phyloP scores from a whole-genome alignment of 2,888 invertebrate genomes.

The Cheilosia soror region DNA sequence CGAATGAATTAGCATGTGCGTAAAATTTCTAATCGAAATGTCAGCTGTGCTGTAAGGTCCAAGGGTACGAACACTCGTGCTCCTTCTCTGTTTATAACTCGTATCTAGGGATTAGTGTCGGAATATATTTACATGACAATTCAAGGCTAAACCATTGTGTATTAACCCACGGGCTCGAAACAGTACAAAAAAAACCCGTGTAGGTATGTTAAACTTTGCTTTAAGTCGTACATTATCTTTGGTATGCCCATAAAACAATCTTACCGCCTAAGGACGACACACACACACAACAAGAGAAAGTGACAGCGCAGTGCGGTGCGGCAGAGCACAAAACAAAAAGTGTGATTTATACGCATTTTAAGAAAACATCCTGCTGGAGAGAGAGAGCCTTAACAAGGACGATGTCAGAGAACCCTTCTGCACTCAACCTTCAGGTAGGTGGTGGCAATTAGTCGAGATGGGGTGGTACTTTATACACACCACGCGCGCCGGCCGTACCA shows the following conservation, averaged over 20 bases:
- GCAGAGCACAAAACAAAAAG: slow-evolving; percentile 15
- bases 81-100: slow-evolving; percentile 11
- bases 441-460: slow-evolving; percentile 59
- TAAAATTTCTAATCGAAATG: slow-evolving; percentile 56
- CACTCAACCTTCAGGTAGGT: slow-evolving; percentile 53
- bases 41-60: slow-evolving; percentile 51
- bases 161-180: slow-evolving; percentile 32
- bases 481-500: slow-evolving; percentile 48
- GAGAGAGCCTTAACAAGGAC: slow-evolving; percentile 63
- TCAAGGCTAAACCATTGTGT: slow-evolving; percentile 61
- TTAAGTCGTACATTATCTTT: slow-evolving; percentile 61
- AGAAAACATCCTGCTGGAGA: slow-evolving; percentile 63
- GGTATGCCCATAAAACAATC: slow-evolving; percentile 58
- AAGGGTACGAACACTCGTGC: slow-evolving; percentile 8
- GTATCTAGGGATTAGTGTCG: slow-evolving; percentile 61
- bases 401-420: slow-evolving; percentile 66
- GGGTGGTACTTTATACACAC: slow-evolving; percentile 36
- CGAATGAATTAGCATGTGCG: slow-evolving; percentile 59
- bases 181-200: background rate
- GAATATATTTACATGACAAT: slow-evolving; percentile 73
- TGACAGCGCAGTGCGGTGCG: slow-evolving; percentile 26
- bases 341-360: slow-evolving; percentile 71
- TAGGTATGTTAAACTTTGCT: slow-evolving; percentile 48
- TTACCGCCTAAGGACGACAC: slow-evolving; percentile 41
- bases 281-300: slow-evolving; percentile 2